These are phyloP conservation scores for Embiotoca jacksoni DNA, from an alignment of 2,113 vertebrate genomes.

Conservation along the genomic window DNA sequence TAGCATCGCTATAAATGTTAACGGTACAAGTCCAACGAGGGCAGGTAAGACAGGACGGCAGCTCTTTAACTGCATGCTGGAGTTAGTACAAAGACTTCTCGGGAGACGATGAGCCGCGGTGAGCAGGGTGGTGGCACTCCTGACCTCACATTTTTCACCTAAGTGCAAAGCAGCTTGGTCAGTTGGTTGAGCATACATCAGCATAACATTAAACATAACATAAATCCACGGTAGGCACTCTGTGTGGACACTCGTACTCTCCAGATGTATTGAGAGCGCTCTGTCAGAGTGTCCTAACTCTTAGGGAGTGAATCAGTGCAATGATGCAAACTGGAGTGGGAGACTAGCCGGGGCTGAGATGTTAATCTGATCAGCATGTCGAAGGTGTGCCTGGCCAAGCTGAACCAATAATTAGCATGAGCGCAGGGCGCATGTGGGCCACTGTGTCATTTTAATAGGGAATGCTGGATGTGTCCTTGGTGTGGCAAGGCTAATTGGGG, in stretches of 20 bases:
- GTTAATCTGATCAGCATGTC: conserved; percentile 40
- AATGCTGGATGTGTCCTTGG: conserved; percentile 48
- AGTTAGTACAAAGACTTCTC: neutral
- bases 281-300: conserved; percentile 13
- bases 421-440: conserved; percentile 19
- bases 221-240: conserved; percentile 3
- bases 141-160: conserved; percentile 32
- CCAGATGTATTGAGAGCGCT: neutral
- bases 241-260: neutral
- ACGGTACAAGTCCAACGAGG: conserved; percentile 29
- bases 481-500: conserved; percentile 71
- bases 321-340: conserved; percentile 21
- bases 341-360: conserved; percentile 13
- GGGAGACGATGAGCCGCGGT: neutral
- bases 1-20: conserved; percentile 44
- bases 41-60: conserved; percentile 19
- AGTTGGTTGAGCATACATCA: neutral
- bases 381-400: conserved; percentile 40
- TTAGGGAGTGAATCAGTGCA: conserved; percentile 13
- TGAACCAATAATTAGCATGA: conserved; percentile 61
- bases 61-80: neutral
- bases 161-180: conserved; percentile 31
- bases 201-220: neutral
- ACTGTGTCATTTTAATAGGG: conserved; percentile 52
- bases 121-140: neutral